Percentiles rank a stretch among this genome's conserved stretches.
Conservation (phyloP, 2,888 invertebrate species). For the Torymus aiolomorphi region DNA sequence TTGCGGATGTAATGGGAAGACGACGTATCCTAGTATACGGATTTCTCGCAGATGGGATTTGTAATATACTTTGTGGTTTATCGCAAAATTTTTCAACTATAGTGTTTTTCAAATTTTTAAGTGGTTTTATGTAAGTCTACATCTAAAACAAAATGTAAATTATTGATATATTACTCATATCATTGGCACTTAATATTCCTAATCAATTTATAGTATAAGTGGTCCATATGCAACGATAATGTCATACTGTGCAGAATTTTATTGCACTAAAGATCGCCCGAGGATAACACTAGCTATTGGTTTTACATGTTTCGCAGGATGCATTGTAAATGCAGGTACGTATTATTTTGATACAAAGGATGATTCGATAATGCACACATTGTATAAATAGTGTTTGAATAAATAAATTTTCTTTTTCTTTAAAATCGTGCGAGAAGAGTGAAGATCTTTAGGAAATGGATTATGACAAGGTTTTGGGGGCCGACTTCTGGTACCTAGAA, state of each 20-base stretch:
- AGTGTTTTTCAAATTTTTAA: slow-evolving; percentile 83
- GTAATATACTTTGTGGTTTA: slow-evolving; percentile 80
- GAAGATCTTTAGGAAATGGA: too few relatives aligned
- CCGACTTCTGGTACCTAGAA: too few relatives aligned
- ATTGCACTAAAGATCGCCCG: slow-evolving; percentile 81
- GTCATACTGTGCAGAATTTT: slow-evolving; percentile 84
- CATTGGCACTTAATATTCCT: too few relatives aligned
- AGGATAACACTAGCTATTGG: slow-evolving; percentile 82
- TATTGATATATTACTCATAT: too few relatives aligned
- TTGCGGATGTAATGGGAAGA: slow-evolving; percentile 86
- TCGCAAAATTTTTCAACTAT: slow-evolving; percentile 83
- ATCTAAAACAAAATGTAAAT: not conserved
- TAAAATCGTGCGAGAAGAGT: too few relatives aligned
- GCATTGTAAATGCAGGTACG: slow-evolving; percentile 76
- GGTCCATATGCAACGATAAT: slow-evolving; percentile 86
- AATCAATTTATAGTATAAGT: slow-evolving; percentile 77
- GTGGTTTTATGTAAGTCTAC: slow-evolving; percentile 83
- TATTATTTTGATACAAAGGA: not conserved
- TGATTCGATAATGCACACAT: not conserved
- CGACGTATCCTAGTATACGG: slow-evolving; percentile 82
- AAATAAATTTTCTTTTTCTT: too few relatives aligned
- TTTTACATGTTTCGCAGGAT: slow-evolving; percentile 75
- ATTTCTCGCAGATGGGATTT: slow-evolving; percentile 80
- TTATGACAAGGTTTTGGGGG: too few relatives aligned
- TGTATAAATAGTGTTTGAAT: too few relatives aligned